These are phyloP conservation scores for Meloidogyne exigua DNA, from an alignment of 1,140 invertebrate genomes.

Conservation along the genomic window DNA sequence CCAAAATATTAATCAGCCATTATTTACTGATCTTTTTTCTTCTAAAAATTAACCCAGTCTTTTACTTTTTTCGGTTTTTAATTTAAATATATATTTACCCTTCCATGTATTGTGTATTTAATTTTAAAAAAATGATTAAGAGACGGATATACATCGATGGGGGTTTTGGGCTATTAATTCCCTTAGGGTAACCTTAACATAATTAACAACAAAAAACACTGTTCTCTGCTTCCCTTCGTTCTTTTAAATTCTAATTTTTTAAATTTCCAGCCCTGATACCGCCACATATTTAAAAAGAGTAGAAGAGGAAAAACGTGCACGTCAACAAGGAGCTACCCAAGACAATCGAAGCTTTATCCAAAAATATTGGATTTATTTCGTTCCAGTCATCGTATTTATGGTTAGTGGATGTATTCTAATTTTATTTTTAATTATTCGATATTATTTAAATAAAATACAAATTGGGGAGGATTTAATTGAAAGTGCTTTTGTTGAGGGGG, in stretches of 20 bases:
- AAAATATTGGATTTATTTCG: slow-evolving; percentile 62
- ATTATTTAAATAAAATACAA: not conserved
- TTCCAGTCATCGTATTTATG: slow-evolving; percentile 61
- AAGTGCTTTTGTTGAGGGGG: not conserved
- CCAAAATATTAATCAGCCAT: no score
- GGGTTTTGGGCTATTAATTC: no score
- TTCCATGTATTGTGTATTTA: no score
- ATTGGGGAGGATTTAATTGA: slow-evolving; percentile 5
- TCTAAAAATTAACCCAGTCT: no score
- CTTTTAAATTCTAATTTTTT: not conserved
- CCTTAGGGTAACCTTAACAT: no score
- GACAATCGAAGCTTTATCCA: slow-evolving; percentile 53
- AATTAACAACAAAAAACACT: no score
- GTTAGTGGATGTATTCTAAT: not conserved
- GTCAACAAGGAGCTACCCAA: slow-evolving; percentile 58
- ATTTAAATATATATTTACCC: no score
- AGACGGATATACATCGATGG: no score
- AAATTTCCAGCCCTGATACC: slow-evolving; percentile 57
- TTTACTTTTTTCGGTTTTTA: no score
- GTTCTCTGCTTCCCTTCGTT: no score
- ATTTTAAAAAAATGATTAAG: no score
- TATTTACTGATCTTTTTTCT: no score
- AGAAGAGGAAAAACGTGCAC: slow-evolving; percentile 52
- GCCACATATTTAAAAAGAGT: slow-evolving; percentile 58
- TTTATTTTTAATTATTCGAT: not conserved